Conservation (phyloP, 2,113 vertebrate genomes). For the Cepphus grylle region DNA sequence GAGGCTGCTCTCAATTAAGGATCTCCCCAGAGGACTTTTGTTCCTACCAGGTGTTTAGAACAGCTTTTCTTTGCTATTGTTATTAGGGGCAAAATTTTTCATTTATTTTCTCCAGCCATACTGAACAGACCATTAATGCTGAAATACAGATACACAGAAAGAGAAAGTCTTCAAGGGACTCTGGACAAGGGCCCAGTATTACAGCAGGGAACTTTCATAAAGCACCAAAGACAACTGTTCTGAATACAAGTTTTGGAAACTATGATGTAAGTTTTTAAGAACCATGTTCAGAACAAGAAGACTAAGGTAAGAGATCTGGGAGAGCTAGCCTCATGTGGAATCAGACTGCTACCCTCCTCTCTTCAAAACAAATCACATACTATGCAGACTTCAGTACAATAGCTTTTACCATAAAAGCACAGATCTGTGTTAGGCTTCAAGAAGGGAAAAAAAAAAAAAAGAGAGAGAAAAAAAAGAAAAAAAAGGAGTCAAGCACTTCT, state of each 20-base stretch:
- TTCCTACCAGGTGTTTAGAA: conserved; percentile 54
- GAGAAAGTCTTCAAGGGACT: neutral
- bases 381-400: neutral
- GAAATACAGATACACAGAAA: neutral
- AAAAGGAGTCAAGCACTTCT: neutral
- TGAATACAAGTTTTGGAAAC: neutral
- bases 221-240: neutral
- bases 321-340: neutral
- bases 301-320: neutral
- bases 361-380: neutral
- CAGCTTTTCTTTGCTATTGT: neutral
- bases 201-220: neutral
- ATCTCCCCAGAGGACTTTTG: conserved; percentile 16
- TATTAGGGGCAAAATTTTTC: neutral
- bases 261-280: neutral
- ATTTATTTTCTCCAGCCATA: neutral
- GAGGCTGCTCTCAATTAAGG: conserved; percentile 34
- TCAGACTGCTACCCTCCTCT: neutral
- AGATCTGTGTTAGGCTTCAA: neutral
- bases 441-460: neutral
- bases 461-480: fast-evolving
- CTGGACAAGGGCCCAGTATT: neutral
- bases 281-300: neutral
- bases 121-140: neutral
- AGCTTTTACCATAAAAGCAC: neutral